Base-by-base conservation (phyloP, 2,113 vertebrate genomes). In the Salvelinus sp. region DNA sequence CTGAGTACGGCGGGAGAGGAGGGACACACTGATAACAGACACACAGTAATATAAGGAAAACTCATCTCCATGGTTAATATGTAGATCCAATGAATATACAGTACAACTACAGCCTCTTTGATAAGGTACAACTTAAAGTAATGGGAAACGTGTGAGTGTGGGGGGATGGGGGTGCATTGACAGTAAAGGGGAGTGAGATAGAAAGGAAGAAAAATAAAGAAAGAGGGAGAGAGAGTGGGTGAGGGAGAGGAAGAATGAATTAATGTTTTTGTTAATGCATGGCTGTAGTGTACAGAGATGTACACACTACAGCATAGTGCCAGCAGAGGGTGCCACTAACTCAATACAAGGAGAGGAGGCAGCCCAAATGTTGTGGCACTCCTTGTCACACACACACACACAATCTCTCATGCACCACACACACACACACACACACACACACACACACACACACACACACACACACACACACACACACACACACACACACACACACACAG, bases 321-420 rank as follows among this genome's bases (percentile, higher is more conserved):
- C 90, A 91, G 87, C 14, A 91, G 89, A 91, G 89, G 88, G 88
- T 71, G 73, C 85, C 3, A 47, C 20, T 77, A 0, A 4, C 76
- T 79, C 38, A 44, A 44, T 44, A 10, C 54, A 58, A 76, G n/a
- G 25, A 57, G 1, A 23, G n/a, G 20, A 44, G 50, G 50, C 50
- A 54, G 16, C 14, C 16, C 3, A 10, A 9, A 54, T 54, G 50
- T 14, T 18, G 12, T 54, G 50, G 16, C 50, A 54, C 50, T 28
- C 18, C 25, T 13, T 25, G 30, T 30, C 62, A 58, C 20, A 33
- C 57, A 38, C 44, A 4, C 20, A 33, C 54, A 60, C 62, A 4
- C 70, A 60, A 25, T 25, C 25, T 25, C 25, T 25, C 25, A 25
- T 25, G 25, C 54, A 44, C 72, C 18, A 23, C 30, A 27, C 27